Conservation (phyloP, 2,113 vertebrate species). For the Laterallus jamaicensis region DNA sequence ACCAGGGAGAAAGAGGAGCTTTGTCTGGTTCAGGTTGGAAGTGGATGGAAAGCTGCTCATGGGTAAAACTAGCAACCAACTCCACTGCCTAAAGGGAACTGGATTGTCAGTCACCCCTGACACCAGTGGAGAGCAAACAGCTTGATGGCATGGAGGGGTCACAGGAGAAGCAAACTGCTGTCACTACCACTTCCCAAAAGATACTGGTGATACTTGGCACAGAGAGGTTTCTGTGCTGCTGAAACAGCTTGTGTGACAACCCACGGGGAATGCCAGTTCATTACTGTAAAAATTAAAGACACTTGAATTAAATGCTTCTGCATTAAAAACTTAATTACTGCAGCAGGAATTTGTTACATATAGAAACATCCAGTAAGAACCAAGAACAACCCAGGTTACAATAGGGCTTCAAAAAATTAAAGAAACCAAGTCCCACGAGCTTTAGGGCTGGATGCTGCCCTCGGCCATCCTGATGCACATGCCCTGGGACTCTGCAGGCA, state of each 20-base stretch:
- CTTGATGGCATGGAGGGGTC: neutral
- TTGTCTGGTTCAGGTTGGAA: neutral
- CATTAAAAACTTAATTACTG: neutral
- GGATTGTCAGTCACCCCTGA: neutral
- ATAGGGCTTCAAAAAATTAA: neutral
- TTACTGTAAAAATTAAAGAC: constrained; percentile 11
- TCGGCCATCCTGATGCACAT: neutral
- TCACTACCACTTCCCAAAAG: neutral
- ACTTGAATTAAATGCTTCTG: neutral
- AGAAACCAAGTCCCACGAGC: neutral
- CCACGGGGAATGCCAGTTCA: neutral
- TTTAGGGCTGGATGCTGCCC: neutral
- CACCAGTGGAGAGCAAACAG: neutral
- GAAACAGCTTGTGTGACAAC: neutral
- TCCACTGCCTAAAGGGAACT: neutral
- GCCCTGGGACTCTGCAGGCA: neutral
- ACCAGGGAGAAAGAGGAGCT: neutral
- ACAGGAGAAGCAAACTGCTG: neutral
- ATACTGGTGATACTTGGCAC: neutral
- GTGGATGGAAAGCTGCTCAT: neutral
- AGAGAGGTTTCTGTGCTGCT: neutral
- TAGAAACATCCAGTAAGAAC: neutral
- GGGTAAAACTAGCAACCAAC: neutral
- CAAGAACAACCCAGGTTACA: neutral
- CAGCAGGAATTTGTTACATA: neutral